These are phyloP conservation scores for Dallia pectoralis DNA, from an alignment of 2,797 vertebrate species.

Conservation along the genomic window DNA sequence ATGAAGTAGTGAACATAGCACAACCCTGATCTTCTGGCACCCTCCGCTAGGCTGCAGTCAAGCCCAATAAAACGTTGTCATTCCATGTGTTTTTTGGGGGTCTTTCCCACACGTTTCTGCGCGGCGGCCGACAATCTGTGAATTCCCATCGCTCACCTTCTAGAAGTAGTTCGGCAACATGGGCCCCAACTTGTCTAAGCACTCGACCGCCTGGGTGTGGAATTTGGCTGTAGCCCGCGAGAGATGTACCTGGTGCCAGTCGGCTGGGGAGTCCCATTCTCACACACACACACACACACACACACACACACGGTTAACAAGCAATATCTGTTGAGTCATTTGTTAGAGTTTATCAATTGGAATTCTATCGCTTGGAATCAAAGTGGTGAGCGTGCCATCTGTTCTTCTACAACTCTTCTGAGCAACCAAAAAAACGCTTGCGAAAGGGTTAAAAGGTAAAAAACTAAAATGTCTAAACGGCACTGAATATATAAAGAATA, in stretches of 20 bases:
- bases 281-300: not conserved
- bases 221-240: conserved; percentile 77
- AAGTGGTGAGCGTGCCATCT: conserved; percentile 10
- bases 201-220: conserved; percentile 74
- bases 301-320: conserved; percentile 11
- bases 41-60: conserved; percentile 6
- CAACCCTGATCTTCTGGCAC: not conserved
- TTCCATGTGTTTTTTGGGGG: not conserved
- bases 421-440: not conserved
- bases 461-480: conserved; percentile 23
- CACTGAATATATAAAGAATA: conserved; percentile 49
- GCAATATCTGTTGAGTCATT: conserved; percentile 13
- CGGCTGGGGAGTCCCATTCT: conserved; percentile 49
- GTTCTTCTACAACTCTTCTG: conserved; percentile 33
- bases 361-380: conserved; percentile 36
- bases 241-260: conserved; percentile 75
- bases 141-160: conserved; percentile 59
- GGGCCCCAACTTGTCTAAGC: conserved; percentile 68
- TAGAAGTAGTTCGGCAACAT: conserved; percentile 68
- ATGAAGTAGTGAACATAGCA: too few species aligned
- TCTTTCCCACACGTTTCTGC: conserved; percentile 6
- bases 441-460: conserved; percentile 26
- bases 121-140: conserved; percentile 48
- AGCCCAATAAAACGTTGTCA: not conserved
- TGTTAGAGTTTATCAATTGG: conserved; percentile 33